phyloP scores from a whole-genome alignment of 2,888 invertebrate species.

The Altica lythri region DNA sequence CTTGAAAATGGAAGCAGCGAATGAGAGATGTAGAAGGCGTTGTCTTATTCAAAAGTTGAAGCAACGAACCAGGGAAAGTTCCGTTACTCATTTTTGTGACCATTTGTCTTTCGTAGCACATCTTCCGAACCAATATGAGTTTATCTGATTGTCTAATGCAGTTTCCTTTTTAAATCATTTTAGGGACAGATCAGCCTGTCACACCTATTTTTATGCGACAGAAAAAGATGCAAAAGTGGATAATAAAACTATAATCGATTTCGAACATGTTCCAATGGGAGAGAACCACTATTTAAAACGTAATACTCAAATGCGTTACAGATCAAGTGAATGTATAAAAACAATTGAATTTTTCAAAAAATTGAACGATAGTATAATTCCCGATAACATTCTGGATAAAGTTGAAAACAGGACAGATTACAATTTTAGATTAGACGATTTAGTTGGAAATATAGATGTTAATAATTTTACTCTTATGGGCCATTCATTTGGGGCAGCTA shows the following conservation, averaged over 20 bases:
- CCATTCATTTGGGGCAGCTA: constrained; percentile 71
- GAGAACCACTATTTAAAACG: constrained; percentile 53
- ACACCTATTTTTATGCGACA: constrained; percentile 57
- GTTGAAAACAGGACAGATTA: constrained; percentile 38
- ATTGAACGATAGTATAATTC: constrained; percentile 58
- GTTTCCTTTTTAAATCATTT: too few species aligned
- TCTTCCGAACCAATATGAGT: too few species aligned
- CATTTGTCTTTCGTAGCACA: too few species aligned
- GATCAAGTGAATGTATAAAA: constrained; percentile 60
- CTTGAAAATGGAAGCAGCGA: too few species aligned
- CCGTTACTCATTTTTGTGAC: too few species aligned
- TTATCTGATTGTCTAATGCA: too few species aligned
- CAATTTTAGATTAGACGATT: constrained; percentile 50
- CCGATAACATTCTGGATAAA: constrained; percentile 58
- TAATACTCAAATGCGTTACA: constrained; percentile 56
- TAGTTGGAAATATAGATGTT: constrained; percentile 57
- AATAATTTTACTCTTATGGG: constrained; percentile 61
- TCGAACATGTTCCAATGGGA: constrained; percentile 51
- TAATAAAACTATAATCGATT: constrained; percentile 49
- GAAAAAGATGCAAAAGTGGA: constrained; percentile 51
- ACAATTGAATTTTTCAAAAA: constrained; percentile 59
- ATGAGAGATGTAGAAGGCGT: too few species aligned
- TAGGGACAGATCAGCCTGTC: constrained; percentile 56
- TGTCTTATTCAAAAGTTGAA: too few species aligned
- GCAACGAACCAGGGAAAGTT: too few species aligned